These are phyloP conservation scores for Trinectes maculatus DNA, from an alignment of 2,113 vertebrate species.

Conservation along the genomic window DNA sequence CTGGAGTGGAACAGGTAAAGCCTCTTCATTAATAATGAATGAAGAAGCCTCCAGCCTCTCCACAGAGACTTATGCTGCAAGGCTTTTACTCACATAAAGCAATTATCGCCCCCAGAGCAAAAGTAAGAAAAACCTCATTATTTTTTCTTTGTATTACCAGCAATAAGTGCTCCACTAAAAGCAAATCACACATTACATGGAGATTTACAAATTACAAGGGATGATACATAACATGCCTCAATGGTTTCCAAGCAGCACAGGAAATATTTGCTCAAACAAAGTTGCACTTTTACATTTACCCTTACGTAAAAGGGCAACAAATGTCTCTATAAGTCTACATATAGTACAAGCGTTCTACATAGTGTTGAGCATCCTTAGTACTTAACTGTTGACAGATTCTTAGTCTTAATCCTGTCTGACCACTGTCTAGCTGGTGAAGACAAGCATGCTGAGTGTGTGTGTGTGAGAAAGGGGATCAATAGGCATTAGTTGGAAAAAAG, in stretches of 20 bases:
- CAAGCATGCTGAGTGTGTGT: conserved; percentile 14
- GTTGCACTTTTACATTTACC: too few relatives aligned
- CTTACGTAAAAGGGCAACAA: too few relatives aligned
- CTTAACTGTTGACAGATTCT: conserved; percentile 6
- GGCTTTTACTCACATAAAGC: conserved; percentile 31
- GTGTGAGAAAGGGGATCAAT: conserved; percentile 51
- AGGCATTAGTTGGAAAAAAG: conserved; percentile 44
- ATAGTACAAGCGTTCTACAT: too few relatives aligned
- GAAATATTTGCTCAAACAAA: background rate
- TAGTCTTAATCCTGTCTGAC: conserved; percentile 36
- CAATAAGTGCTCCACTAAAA: conserved; percentile 12
- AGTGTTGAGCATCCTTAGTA: background rate
- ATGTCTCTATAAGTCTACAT: too few relatives aligned
- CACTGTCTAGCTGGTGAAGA: conserved; percentile 3
- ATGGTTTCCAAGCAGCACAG: background rate
- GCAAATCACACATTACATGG: background rate
- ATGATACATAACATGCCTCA: background rate
- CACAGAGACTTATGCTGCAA: too few relatives aligned
- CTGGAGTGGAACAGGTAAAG: conserved; percentile 19
- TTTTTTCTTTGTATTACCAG: conserved; percentile 23
- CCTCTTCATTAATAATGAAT: conserved; percentile 51
- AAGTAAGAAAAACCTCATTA: conserved; percentile 39
- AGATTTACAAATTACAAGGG: conserved; percentile 2
- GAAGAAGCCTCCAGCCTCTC: conserved; percentile 37
- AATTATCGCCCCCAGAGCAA: conserved; percentile 25